Percentiles rank a stretch among this genome's conserved stretches.
Evolutionary conservation across 2,113 vertebrate genomes (phyloP).

Genomic region (Tautogolabrus adspersus): DNA sequence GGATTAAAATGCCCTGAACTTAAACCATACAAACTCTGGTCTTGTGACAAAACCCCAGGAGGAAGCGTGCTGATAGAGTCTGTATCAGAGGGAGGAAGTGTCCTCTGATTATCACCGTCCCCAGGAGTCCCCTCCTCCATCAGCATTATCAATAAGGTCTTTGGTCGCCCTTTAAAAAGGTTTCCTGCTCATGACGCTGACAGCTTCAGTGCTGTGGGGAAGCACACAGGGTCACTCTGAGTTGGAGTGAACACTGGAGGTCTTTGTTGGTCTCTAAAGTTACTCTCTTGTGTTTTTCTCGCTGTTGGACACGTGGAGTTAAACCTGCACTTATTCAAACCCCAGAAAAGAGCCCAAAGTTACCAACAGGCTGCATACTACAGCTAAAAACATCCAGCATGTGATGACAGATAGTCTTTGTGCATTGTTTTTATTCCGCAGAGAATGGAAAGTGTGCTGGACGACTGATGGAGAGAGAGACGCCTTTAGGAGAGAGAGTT

Average conservation of each 20-base stretch:
- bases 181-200: constrained; percentile 64
- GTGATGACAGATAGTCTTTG: constrained; percentile 54
- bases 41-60: constrained; percentile 17
- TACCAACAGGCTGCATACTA: constrained; percentile 33
- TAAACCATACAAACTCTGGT: not conserved
- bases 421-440: constrained; percentile 10
- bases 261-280: constrained; percentile 57
- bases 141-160: constrained; percentile 47
- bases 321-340: constrained; percentile 21
- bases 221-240: constrained; percentile 46
- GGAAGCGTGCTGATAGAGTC: constrained; percentile 24
- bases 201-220: constrained; percentile 42
- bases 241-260: constrained; percentile 46
- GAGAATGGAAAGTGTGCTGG: constrained; percentile 24
- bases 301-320: constrained; percentile 32
- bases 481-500: constrained; percentile 1
- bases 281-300: constrained; percentile 29
- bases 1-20: not conserved
- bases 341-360: constrained; percentile 25
- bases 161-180: constrained; percentile 39
- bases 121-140: constrained; percentile 57
- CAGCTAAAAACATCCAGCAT: constrained; percentile 43
- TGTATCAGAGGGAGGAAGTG: constrained; percentile 43
- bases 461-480: constrained; percentile 8
- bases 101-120: constrained; percentile 37